Base-by-base conservation (phyloP, 2,888 invertebrate species). In the Parnassius smintheus region DNA sequence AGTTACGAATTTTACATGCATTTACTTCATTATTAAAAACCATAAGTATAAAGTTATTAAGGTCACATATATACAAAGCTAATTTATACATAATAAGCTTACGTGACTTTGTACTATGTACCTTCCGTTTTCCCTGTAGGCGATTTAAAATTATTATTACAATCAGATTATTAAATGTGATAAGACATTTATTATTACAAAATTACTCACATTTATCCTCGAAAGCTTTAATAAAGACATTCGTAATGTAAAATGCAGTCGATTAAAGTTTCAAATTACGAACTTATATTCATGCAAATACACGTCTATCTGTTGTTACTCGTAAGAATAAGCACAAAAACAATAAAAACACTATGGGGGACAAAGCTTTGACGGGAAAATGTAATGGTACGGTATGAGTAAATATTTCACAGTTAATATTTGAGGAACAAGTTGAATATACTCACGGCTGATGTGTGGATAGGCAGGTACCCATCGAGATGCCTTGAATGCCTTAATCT, bases 401-500 rank as follows among this genome's bases (percentile, higher is more conserved):
- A 44, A 57, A 61, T 65, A 60, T 62, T 56, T 61, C 59, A 56
- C 56, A 59, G 56, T 52, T 46, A 18, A 57, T 49, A 4, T 49
- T 49, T 9, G 53, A 46, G 10, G 64, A 56, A 67, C 62, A 64
- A 68, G 54, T 12, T 42, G 35, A 25, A 53, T 46, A 56, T 81
- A 91, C 91, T 90, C 82, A 91, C 91, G 79, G 88, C 76, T 60
- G 82, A 72, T 57, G 85, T 74, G 75, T 84, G 83, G 66, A 83
- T 79, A 18, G 88, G 86, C 62, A 78, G 74, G 74, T 80, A 83
- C 61, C 81, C 83, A 48, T 86, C 84, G 64, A 88, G 76, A 65
- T 91, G 91, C 68, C 91, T 81, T 35, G 89, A 90, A 72, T 90
- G 91, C 65, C 78, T 75, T 83, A 90, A 83, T 75, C 90, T 83